Evolutionary conservation across 30 jellyfish, hydroid and myxozoan genomes (phyloP).

Genomic region (Cassiopea andromeda): DNA sequence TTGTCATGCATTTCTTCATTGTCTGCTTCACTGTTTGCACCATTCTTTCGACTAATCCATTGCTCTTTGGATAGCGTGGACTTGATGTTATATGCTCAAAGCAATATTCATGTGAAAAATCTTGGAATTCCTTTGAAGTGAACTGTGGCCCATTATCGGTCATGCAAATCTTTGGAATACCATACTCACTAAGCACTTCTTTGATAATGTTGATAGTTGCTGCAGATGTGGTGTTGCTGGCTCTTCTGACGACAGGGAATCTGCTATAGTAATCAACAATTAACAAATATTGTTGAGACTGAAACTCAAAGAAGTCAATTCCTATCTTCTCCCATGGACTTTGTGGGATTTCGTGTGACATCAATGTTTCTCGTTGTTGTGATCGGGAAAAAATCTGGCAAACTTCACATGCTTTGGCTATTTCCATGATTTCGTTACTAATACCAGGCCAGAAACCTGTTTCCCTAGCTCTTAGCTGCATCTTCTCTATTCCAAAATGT

Average conservation of each 20-base stretch:
- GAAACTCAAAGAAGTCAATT: conserved; percentile 42
- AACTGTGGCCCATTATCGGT: conserved; percentile 63
- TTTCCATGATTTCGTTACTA: conserved; percentile 14
- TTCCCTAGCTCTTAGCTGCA: conserved; percentile 32
- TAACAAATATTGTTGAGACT: conserved; percentile 16
- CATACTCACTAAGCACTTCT: conserved; percentile 25
- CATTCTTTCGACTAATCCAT: conserved; percentile 52
- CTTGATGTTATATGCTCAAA: conserved; percentile 36
- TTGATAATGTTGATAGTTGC: conserved; percentile 33
- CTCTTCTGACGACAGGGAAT: conserved; percentile 29
- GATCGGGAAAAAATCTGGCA: conserved; percentile 1
- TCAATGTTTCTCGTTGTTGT: conserved; percentile 45
- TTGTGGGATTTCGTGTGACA: conserved; percentile 52
- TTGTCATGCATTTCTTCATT: neutral
- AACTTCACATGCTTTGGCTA: conserved; percentile 25
- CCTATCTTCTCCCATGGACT: conserved; percentile 58
- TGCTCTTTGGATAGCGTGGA: conserved; percentile 45
- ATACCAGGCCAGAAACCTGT: conserved; percentile 53
- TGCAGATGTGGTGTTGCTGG: conserved; percentile 13
- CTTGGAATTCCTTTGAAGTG: conserved; percentile 17
- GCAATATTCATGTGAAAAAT: conserved; percentile 30
- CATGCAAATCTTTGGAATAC: conserved; percentile 47
- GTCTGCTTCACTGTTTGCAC: conserved; percentile 28
- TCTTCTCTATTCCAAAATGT: conserved; percentile 37
- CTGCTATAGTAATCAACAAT: conserved; percentile 50